Base-by-base conservation (phyloP, 2,888 invertebrate species). In the Drosophila gaucha region DNA sequence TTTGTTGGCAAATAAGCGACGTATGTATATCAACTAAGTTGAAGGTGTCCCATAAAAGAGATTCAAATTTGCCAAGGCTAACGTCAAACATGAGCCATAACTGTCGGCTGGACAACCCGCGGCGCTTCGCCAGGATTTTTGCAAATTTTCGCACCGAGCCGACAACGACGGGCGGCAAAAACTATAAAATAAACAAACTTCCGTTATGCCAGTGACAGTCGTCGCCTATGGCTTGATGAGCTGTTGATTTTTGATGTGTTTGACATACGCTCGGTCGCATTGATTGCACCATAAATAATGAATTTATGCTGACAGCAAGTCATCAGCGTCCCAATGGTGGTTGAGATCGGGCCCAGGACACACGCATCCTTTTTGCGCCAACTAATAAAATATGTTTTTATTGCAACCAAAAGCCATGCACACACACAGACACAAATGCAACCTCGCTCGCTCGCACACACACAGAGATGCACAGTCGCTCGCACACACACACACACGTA, bases 201-300 rank as follows among this genome's bases (percentile, higher is more conserved):
- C 90, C 90, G 90, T 65, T 70, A 28, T 36, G 59, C 38, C 39
- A 52, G 38, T 3, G 41, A 31, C 24, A 16, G 54, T 54, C 64
- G 54, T 54, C 64, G 28, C 52, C 52, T 36, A 35, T 5, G 44
- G 12, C 18, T 24, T 79, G 82, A 85, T 85, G 78, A 80, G 78
- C 80, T 77, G 79, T 77, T 80, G 77, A 89, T 78, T 80, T 91
- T 91, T 91, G 92, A 91, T 91, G 91, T 89, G 90, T 89, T 91
- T 91, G 91, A 91, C 91, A 91, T 91, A 91, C 91, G 91, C 89
- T 91, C 90, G 83, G 75, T 67, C 84, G 72, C 91, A 91, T 91
- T 91, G 91, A 91, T 91, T 90, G 91, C 90, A 67, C 85, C 91
- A 91, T 91, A 91, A 91, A 91, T 91, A 89, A 91, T 83, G 89